Conservation (phyloP, 2,797 vertebrate genomes). For the Dermochelys coriacea region DNA sequence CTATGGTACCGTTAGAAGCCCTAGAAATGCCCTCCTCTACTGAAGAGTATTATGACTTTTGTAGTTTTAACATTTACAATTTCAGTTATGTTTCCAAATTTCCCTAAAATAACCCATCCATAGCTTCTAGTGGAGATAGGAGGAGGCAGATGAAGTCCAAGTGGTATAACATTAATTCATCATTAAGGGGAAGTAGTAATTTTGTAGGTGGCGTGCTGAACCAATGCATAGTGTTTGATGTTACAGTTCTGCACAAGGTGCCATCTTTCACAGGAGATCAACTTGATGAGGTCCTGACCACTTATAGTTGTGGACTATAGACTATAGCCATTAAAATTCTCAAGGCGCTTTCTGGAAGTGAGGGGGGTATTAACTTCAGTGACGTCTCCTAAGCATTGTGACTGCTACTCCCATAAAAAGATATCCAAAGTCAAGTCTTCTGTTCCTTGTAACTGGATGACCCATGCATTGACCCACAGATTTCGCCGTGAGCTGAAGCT, state of each 20-base stretch:
- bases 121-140: not conserved
- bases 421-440: not conserved
- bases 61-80: not conserved
- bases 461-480: not conserved
- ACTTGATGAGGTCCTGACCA: not conserved
- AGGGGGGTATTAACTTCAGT: not conserved
- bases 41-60: not conserved
- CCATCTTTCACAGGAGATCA: not conserved
- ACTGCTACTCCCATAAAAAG: not conserved
- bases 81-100: not conserved
- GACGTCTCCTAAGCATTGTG: not conserved
- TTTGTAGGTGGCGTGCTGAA: slow-evolving; percentile 47
- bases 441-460: not conserved
- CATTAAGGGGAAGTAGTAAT: not conserved
- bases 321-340: not conserved
- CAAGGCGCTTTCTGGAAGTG: not conserved
- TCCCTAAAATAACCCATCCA: not conserved
- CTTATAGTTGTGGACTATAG: too few species aligned
- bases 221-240: not conserved
- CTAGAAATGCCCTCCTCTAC: not conserved
- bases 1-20: not conserved
- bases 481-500: slow-evolving; percentile 8
- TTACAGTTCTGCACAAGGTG: not conserved
- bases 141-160: not conserved
- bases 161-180: fast-evolving